Conservation (phyloP, 2,113 vertebrate species). For the Antigone vipio region DNA sequence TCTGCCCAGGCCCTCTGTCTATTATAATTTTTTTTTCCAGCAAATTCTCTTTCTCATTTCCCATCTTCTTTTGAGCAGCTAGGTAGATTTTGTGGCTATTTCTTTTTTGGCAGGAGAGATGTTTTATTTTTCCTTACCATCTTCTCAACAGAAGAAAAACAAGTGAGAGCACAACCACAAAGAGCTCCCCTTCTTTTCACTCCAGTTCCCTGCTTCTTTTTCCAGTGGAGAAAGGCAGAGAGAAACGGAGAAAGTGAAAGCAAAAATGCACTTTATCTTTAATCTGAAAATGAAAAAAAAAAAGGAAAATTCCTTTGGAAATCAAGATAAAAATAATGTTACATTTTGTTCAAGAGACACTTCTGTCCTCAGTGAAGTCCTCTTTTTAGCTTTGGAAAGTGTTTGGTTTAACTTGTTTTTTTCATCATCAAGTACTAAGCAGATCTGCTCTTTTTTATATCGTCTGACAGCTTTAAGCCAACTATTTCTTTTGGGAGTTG, state of each 20-base stretch:
- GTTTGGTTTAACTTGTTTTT: not conserved
- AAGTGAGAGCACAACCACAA: not conserved
- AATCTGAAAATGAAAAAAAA: not conserved
- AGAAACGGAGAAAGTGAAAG: not conserved
- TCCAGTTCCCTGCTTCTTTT: not conserved
- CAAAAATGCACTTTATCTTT: not conserved
- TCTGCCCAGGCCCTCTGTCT: not conserved
- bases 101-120: not conserved
- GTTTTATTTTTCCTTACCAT: not conserved
- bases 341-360: not conserved
- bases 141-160: not conserved
- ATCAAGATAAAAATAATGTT: not conserved
- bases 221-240: not conserved
- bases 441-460: not conserved
- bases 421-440: not conserved
- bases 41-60: not conserved
- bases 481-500: not conserved
- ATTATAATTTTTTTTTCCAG: not conserved
- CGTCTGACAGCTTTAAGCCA: not conserved
- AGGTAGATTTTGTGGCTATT: not conserved
- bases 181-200: not conserved
- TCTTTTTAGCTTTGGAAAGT: not conserved
- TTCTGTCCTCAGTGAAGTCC: not conserved
- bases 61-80: not conserved
- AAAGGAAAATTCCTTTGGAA: not conserved